Base-by-base conservation (phyloP, 1,140 invertebrate species). In the Eriosoma lanigerum region DNA sequence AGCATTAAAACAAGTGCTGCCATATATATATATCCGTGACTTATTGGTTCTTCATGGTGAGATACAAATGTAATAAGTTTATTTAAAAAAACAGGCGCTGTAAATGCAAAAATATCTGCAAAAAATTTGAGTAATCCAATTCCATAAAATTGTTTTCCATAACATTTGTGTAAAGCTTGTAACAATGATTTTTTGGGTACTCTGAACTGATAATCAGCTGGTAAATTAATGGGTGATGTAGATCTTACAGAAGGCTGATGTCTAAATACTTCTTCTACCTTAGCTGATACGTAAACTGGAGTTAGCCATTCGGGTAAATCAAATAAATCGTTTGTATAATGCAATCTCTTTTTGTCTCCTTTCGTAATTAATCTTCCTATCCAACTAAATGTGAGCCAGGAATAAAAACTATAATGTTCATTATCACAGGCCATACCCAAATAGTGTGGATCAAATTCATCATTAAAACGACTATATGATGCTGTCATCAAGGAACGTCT, bases 91-190 rank as follows among this genome's bases (percentile, higher is more conserved):
- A 99, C 86, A 0, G 97, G 97, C 1, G 93, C 94, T 66, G 92
- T 90, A 89, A 99, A 99, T 21, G 91, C 91, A 50, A 92, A 88
- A 81, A 89, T 88, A 86, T 99, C 97, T 4, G 92, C 90, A 5
- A 94, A 84, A 38, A 99, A 88, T 86, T 96, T 95, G 4, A 98
- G 85, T 81, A 97, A 85, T 44, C 96, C 97, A 84, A 98, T 90
- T 21, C 89, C 88, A 84, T 96, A 96, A 88, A 97, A 98, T 85
- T 96, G 91, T 80, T 90, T 85, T 29, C 94, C 96, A 87, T 96
- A 98, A 83, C 91, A 91, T 58, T 68, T 81, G 48, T 80, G 82
- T 66, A 85, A 66, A 29, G 81, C 84, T 82, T 70, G 82, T 26
- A 82, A 26, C 17, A 84, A 72, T 72, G 83, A 83, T 21, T 81